Evolutionary conservation across 1,140 invertebrate genomes (phyloP), one percentile per base, ranked within the genome.

Genomic region (Drosophila bocqueti): DNA sequence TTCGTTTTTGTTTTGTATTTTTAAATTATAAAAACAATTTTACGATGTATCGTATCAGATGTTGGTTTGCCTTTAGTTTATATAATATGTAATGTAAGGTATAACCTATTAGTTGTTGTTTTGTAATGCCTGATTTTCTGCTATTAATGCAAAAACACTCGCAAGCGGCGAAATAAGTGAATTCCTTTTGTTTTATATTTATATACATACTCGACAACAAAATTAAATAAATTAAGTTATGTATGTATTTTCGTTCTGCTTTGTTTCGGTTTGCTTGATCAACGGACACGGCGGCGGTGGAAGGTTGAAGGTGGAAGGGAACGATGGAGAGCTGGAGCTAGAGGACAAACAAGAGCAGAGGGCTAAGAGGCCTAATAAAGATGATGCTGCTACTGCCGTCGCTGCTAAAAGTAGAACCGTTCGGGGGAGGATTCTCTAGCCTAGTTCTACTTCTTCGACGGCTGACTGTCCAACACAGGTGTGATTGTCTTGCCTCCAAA

Each of bases 401-500:
- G 67, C 67, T 60, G 38, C 40, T 72, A 26, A 71, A 55, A 15
- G 31, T 21, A 63, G 26, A 69, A 71, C 58, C 58, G 63, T 52
- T 66, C 2, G 2, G 24, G 24, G 13, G 38, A 15, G 29, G 24
- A 62, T 64, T 49, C 60, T 59, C 47, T 59, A 54, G 45, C 26
- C 60, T 49, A 47, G 26, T 63, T 74, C 71, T 87, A 87, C 65
- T 87, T 87, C 76, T 87, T 89, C 40, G 80, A 36, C 50, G 85
- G 81, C 64, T 89, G 85, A 73, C 81, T 90, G 46, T 89, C 84
- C 74, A 89, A 24, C 18, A 92, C 83, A 60, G 92, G 92, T 50
- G 81, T 91, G 57, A 93, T 93, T 89, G 92, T 93, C 49, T 97
- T 96, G 63, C 98, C 98, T 89, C 97, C 96, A 91, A 97, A 96